Percentiles rank a stretch among this genome's conserved stretches.
phyloP scores from a whole-genome alignment of 2,888 invertebrate species.

The Hemicrepidius hirtus region DNA sequence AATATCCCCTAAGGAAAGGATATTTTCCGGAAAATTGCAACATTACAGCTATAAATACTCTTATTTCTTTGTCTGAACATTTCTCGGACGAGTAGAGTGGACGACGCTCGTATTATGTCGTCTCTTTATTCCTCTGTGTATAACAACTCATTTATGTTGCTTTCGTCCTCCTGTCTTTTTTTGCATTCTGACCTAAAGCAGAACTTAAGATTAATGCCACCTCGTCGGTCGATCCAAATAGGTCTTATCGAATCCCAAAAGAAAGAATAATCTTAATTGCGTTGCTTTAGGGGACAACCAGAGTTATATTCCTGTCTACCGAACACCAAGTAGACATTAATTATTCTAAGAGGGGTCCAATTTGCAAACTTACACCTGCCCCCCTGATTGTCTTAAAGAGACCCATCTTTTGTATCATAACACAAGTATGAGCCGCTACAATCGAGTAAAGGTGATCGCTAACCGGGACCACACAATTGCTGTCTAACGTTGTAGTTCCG shows the following conservation, averaged over 20 bases:
- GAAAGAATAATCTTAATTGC: conserved; percentile 24
- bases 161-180: not conserved
- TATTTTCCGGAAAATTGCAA: conserved; percentile 53
- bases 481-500: too few species aligned
- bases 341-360: conserved; percentile 23
- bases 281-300: conserved; percentile 23
- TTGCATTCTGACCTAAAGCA: not conserved
- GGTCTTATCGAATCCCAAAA: not conserved
- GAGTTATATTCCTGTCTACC: conserved; percentile 5
- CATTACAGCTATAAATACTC: conserved; percentile 50
- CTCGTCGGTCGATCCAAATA: not conserved
- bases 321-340: conserved; percentile 21
- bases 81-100: conserved; percentile 8
- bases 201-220: not conserved
- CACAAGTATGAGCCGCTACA: too few species aligned
- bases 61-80: conserved; percentile 9
- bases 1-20: conserved; percentile 39
- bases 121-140: conserved; percentile 10
- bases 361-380: conserved; percentile 23
- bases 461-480: too few species aligned
- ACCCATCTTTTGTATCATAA: not conserved
- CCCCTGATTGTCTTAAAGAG: not conserved
- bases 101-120: conserved; percentile 2
- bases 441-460: too few species aligned
- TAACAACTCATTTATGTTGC: not conserved